phyloP scores from a whole-genome alignment of 2,888 invertebrate species.

The Parthenolecanium corni region DNA sequence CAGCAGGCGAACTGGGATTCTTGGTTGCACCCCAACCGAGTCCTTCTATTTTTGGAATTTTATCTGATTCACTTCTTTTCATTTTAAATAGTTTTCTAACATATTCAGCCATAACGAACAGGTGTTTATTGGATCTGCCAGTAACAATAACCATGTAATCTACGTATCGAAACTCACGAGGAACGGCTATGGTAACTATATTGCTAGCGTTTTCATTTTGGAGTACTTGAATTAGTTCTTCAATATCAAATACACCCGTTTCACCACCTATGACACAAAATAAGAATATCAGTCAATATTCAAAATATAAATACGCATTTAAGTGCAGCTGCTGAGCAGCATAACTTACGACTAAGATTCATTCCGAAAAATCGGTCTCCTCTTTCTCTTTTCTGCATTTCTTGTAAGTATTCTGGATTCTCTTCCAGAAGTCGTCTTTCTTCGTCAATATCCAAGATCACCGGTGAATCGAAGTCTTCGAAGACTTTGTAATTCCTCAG shows the following conservation, averaged over 20 bases:
- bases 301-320: neutral
- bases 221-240: slow-evolving; percentile 67
- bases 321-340: neutral
- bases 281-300: neutral
- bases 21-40: slow-evolving; percentile 50
- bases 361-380: slow-evolving; percentile 52
- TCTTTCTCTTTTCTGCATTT: slow-evolving; percentile 35
- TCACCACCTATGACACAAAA: slow-evolving; percentile 52
- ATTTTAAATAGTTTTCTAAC: slow-evolving; percentile 63
- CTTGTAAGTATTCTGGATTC: slow-evolving; percentile 33
- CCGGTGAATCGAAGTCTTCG: slow-evolving; percentile 53
- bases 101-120: slow-evolving; percentile 60
- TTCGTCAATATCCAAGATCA: slow-evolving; percentile 63
- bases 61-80: slow-evolving; percentile 51
- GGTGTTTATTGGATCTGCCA: slow-evolving; percentile 60
- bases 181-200: slow-evolving; percentile 68
- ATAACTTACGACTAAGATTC: slow-evolving; percentile 47
- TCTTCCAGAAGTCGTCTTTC: slow-evolving; percentile 39
- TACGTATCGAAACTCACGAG: slow-evolving; percentile 63
- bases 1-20: too few species aligned
- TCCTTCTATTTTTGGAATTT: slow-evolving; percentile 66
- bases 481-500: slow-evolving; percentile 53
- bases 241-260: slow-evolving; percentile 76
- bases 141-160: slow-evolving; percentile 73
- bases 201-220: slow-evolving; percentile 64